Evolutionary conservation across 1,140 invertebrate species (phyloP).

Genomic region (Phthorimaea operculella): DNA sequence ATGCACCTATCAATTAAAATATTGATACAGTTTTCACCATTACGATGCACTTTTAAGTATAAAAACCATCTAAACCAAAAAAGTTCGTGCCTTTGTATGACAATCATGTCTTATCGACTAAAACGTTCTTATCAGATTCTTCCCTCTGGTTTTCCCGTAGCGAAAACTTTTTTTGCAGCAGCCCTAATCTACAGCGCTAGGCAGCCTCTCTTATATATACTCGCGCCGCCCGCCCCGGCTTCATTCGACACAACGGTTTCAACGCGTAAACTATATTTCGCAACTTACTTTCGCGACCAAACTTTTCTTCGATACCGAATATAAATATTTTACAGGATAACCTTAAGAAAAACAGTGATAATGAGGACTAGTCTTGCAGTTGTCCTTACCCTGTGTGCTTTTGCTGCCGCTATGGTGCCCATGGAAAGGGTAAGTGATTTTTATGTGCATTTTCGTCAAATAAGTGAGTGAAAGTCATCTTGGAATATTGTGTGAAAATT

Average conservation of each 20-base stretch:
- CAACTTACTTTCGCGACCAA: not conserved
- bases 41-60: no score
- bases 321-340: not conserved
- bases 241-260: conserved; percentile 27
- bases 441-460: not conserved
- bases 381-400: conserved; percentile 21
- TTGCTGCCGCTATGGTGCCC: conserved; percentile 30
- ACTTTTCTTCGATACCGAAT: not conserved
- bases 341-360: conserved; percentile 11
- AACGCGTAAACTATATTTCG: conserved; percentile 14
- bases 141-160: no score
- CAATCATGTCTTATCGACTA: no score
- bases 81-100: no score
- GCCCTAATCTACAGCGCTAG: conserved; percentile 12
- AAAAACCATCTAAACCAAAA: no score
- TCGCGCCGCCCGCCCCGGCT: conserved; percentile 21
- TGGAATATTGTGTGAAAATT: no score
- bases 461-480: no score
- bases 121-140: no score
- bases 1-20: no score
- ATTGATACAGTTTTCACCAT: no score
- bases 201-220: conserved; percentile 28
- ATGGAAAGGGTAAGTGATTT: conserved; percentile 30
- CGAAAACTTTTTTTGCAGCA: not conserved
- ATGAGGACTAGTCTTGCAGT: conserved; percentile 25